phyloP scores from a whole-genome alignment of 2,113 vertebrate species.

The Varanus salvator region DNA sequence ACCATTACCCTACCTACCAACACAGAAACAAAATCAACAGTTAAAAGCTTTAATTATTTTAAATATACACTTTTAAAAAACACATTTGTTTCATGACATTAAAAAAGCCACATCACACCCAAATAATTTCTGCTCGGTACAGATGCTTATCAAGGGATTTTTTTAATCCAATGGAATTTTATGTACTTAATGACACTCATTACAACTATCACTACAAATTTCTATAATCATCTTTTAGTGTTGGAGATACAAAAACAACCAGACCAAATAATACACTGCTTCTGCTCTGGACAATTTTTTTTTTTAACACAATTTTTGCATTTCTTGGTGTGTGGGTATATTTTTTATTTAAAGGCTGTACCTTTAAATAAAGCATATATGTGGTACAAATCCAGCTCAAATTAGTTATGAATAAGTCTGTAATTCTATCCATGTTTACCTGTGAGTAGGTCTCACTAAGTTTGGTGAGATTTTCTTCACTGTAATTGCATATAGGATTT shows the following conservation, averaged over 20 bases:
- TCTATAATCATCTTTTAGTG: neutral
- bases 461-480: too few species aligned
- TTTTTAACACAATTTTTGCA: neutral
- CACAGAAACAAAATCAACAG: neutral
- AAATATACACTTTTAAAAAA: neutral
- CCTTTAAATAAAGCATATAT: neutral
- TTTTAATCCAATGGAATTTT: neutral
- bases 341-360: neutral
- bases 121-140: neutral
- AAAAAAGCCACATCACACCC: neutral
- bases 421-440: too few species aligned
- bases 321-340: neutral
- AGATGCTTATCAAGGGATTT: too few species aligned
- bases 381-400: neutral
- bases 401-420: neutral
- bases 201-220: neutral
- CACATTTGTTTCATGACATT: neutral
- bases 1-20: neutral
- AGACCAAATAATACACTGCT: neutral
- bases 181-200: neutral
- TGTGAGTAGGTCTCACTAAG: too few species aligned
- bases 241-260: neutral
- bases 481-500: too few species aligned
- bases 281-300: neutral
- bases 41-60: neutral